Evolutionary conservation across 2,797 vertebrate genomes (phyloP).

Genomic region (Myotis planiceps): DNA sequence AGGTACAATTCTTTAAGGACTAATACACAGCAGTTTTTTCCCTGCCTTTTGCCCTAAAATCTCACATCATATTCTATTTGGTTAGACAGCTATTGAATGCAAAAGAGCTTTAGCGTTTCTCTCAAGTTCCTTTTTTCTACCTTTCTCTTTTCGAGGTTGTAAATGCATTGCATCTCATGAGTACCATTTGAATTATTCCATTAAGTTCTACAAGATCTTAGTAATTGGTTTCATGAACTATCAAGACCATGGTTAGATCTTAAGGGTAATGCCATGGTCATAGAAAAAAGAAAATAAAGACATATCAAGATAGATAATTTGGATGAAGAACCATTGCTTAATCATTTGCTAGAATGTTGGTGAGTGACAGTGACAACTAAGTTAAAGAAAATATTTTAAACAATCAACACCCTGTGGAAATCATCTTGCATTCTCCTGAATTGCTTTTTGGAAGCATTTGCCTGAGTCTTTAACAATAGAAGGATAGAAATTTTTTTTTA

Average conservation of each 20-base stretch:
- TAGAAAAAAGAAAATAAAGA: not conserved
- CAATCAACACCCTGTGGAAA: not conserved
- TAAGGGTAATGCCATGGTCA: not conserved
- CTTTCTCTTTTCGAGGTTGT: constrained; percentile 37
- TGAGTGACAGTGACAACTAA: not conserved
- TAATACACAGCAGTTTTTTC: constrained; percentile 24
- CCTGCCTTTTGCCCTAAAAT: constrained; percentile 59
- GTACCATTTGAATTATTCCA: constrained; percentile 25
- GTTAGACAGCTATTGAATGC: constrained; percentile 64
- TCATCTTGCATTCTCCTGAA: not conserved
- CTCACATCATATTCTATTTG: constrained; percentile 69
- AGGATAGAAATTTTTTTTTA: not conserved
- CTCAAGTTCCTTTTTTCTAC: constrained; percentile 59
- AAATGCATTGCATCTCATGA: constrained; percentile 40
- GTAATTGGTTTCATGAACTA: constrained; percentile 3
- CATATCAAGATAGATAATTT: not conserved
- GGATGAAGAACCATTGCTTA: not conserved
- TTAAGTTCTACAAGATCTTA: constrained; percentile 45
- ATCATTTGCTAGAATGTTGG: not conserved
- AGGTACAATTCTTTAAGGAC: constrained; percentile 50
- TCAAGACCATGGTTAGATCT: constrained; percentile 5
- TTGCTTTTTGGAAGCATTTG: not conserved
- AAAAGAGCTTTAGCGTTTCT: constrained; percentile 66
- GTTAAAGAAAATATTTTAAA: not conserved
- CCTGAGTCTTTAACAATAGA: not conserved